These are phyloP conservation scores for Neotragus moschatus DNA, from an alignment of 2,113 vertebrate genomes.

Conservation along the genomic window DNA sequence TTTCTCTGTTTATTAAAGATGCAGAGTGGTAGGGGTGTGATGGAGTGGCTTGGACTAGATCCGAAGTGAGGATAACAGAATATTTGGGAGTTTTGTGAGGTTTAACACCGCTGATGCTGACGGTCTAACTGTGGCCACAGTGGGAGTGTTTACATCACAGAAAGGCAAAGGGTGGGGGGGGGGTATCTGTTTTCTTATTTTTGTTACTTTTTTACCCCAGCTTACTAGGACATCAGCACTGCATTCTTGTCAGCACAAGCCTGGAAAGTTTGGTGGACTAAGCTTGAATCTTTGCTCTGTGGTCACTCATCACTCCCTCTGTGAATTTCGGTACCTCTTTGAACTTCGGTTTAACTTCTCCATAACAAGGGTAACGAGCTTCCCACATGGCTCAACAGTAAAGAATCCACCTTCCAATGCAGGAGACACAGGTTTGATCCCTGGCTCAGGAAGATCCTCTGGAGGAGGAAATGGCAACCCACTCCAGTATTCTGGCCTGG, in stretches of 20 bases:
- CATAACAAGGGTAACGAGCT: neutral
- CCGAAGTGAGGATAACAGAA: neutral
- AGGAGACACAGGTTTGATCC: neutral
- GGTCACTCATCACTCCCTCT: neutral
- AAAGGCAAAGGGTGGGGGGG: neutral
- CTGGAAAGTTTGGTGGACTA: neutral
- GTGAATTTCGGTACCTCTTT: neutral
- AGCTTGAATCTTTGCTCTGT: neutral
- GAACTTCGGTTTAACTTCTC: neutral
- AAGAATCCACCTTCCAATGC: neutral
- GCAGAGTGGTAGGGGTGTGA: neutral
- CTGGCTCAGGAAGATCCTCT: neutral
- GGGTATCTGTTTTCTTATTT: neutral
- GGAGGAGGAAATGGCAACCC: neutral
- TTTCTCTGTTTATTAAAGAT: neutral
- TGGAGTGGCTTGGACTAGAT: neutral
- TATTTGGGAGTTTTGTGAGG: neutral
- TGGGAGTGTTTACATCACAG: neutral
- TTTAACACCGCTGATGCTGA: neutral
- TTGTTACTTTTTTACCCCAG: neutral
- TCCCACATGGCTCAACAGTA: neutral
- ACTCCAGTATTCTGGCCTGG: neutral
- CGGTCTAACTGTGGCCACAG: neutral
- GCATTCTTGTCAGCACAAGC: neutral
- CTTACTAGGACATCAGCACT: neutral